phyloP scores from a whole-genome alignment of 2,797 vertebrate genomes.

The Enteromius treurensis region DNA sequence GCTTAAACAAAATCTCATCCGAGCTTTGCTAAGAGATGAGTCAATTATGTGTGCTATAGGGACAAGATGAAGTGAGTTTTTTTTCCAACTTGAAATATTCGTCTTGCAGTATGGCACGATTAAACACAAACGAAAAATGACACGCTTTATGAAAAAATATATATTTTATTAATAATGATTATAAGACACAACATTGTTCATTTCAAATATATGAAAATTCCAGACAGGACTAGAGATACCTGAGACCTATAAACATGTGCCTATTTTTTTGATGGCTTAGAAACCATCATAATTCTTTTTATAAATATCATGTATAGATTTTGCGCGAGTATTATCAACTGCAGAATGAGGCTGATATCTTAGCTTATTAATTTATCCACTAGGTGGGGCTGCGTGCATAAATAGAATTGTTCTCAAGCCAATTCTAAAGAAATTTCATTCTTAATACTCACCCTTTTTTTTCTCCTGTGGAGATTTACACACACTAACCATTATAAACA shows the following conservation, averaged over 20 bases:
- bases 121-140: constrained; percentile 2
- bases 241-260: constrained; percentile 19
- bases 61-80: background rate
- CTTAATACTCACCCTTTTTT: background rate
- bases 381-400: constrained; percentile 46
- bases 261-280: background rate
- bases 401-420: background rate
- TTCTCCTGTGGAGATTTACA: background rate
- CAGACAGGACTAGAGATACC: constrained; percentile 26
- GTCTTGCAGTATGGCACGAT: background rate
- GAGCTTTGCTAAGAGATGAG: background rate
- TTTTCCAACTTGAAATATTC: background rate
- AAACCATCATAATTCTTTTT: background rate
- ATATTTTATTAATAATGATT: constrained; percentile 31
- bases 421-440: background rate
- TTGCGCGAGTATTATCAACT: background rate
- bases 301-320: background rate
- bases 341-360: background rate
- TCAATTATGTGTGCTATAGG: background rate
- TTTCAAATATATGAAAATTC: constrained; percentile 9
- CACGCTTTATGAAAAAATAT: constrained; percentile 34
- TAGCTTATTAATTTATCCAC: constrained; percentile 27
- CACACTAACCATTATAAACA: background rate
- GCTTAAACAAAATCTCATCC: background rate
- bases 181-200: constrained; percentile 21